phyloP scores from a whole-genome alignment of 2,888 invertebrate species.

The Julus scanicus region DNA sequence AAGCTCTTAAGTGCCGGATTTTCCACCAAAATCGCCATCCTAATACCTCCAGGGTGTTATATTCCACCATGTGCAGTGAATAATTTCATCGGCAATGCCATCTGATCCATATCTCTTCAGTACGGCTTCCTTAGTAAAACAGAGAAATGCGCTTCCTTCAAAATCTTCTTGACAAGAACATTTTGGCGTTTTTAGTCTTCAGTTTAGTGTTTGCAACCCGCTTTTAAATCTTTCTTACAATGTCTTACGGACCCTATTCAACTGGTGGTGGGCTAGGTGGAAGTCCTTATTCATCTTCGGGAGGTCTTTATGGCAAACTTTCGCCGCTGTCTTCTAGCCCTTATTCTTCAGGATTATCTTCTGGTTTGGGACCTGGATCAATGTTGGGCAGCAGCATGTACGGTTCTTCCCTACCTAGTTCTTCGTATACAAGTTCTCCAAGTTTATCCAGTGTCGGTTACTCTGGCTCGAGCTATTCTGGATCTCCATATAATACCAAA shows the following conservation, averaged over 20 bases:
- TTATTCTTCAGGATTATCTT: constrained; percentile 18
- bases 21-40: background rate
- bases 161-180: background rate
- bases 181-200: background rate
- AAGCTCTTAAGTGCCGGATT: background rate
- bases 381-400: constrained; percentile 12
- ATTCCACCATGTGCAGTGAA: background rate
- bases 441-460: constrained; percentile 4
- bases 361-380: background rate
- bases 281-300: constrained; percentile 23
- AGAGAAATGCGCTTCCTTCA: background rate
- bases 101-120: background rate
- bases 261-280: constrained; percentile 47
- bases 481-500: background rate
- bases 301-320: constrained; percentile 39
- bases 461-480: constrained; percentile 37
- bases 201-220: background rate
- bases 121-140: background rate
- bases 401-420: constrained; percentile 9
- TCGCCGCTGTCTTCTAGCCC: constrained; percentile 44
- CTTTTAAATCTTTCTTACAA: background rate
- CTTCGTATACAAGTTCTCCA: background rate
- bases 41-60: no score
- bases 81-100: background rate
- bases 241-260: constrained; percentile 55